These are phyloP conservation scores for Clytia hemisphaerica DNA, from an alignment of 30 jellyfish, hydroid and myxozoan species.

Conservation along the genomic window DNA sequence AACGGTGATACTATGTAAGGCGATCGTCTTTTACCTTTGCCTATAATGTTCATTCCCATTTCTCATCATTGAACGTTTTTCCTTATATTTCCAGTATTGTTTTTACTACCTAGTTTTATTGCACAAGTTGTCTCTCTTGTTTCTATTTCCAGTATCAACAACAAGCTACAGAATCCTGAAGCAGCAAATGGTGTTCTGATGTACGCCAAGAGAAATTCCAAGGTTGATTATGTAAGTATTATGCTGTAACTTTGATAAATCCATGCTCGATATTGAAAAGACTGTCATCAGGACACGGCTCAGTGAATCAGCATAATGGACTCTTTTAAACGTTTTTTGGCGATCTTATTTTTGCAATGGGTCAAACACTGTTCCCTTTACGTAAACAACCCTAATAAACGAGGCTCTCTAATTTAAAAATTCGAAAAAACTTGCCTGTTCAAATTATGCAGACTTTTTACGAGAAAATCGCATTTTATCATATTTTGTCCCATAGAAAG, in stretches of 20 bases:
- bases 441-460: background rate
- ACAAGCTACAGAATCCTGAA: slow-evolving; percentile 91
- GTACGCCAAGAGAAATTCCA: slow-evolving; percentile 74
- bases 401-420: background rate
- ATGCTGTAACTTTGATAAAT: background rate
- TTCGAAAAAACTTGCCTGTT: background rate
- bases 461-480: background rate
- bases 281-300: too few relatives aligned
- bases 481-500: too few relatives aligned
- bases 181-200: slow-evolving; percentile 98
- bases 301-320: too few relatives aligned
- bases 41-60: too few relatives aligned
- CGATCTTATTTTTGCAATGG: background rate
- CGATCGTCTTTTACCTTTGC: too few relatives aligned
- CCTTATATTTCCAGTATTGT: too few relatives aligned
- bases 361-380: background rate
- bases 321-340: background rate
- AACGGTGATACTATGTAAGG: too few relatives aligned
- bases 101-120: too few relatives aligned
- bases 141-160: slow-evolving; percentile 82
- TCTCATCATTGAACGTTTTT: too few relatives aligned
- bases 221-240: slow-evolving; percentile 65
- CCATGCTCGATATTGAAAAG: too few relatives aligned
- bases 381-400: background rate
- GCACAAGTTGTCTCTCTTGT: too few relatives aligned